A percentile compares a stretch with the other conserved stretches of the same genome.
These are phyloP conservation scores for Tauraco hartlaubi DNA, from an alignment of 2,797 vertebrate species.

Conservation along the genomic window DNA sequence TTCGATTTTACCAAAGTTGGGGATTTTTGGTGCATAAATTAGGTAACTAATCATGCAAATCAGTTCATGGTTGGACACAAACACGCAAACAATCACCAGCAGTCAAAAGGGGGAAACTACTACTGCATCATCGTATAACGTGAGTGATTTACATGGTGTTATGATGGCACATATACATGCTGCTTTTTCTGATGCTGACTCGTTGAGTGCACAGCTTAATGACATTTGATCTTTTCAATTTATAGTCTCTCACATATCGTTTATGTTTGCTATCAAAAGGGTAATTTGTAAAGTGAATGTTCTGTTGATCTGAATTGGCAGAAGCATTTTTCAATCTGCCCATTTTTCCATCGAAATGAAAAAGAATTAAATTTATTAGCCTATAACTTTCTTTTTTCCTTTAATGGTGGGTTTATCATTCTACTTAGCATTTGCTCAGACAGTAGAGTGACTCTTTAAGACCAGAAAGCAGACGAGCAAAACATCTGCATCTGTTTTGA, in stretches of 20 bases:
- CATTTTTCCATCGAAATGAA: slow-evolving; percentile 37
- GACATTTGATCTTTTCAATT: slow-evolving; percentile 47
- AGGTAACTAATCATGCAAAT: background rate
- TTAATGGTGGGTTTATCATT: slow-evolving; percentile 15
- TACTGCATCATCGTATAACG: background rate
- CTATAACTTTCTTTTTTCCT: background rate
- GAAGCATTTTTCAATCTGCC: slow-evolving; percentile 38
- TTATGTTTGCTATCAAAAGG: slow-evolving; percentile 37
- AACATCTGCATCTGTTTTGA: background rate
- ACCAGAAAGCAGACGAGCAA: background rate
- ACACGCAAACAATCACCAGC: background rate
- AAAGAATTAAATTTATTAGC: slow-evolving; percentile 37
- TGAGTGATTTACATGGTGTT: background rate
- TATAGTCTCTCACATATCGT: background rate
- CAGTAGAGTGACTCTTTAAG: background rate
- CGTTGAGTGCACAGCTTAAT: background rate
- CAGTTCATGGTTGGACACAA: background rate
- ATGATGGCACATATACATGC: background rate
- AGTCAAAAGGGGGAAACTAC: background rate
- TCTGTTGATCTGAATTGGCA: slow-evolving; percentile 40
- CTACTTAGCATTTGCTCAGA: background rate
- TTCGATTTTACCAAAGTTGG: background rate
- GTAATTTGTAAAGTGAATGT: slow-evolving; percentile 27
- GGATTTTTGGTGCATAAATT: background rate
- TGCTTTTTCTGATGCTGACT: background rate